Conservation (phyloP, 2,888 invertebrate species). For the Aspidiotus destructor region DNA sequence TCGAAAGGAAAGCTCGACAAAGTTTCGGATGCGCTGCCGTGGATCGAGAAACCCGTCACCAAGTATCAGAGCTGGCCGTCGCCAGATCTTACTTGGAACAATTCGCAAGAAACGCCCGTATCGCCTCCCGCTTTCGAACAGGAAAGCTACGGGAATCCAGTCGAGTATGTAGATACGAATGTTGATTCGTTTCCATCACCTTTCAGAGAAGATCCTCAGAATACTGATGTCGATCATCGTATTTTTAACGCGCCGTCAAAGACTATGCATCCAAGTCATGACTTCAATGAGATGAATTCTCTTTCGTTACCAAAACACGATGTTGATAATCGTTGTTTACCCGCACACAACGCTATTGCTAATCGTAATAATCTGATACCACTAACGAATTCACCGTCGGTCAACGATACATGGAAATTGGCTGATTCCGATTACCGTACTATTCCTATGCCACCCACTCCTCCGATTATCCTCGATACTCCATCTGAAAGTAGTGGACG, state of each 20-base stretch:
- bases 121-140: conserved; percentile 58
- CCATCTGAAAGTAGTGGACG: background rate
- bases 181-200: background rate
- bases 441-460: conserved; percentile 31
- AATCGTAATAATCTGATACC: conserved; percentile 70
- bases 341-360: conserved; percentile 6
- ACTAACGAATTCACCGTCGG: conserved; percentile 55
- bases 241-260: conserved; percentile 14
- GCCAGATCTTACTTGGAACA: conserved; percentile 29
- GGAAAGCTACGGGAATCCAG: conserved; percentile 47
- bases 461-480: conserved; percentile 22
- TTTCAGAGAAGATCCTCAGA: conserved; percentile 8
- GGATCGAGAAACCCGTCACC: conserved; percentile 21
- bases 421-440: conserved; percentile 34
- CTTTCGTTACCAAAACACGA: conserved; percentile 29
- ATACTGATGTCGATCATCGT: conserved; percentile 36
- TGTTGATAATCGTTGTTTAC: conserved; percentile 12
- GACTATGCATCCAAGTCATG: conserved; percentile 1
- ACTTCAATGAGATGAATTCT: conserved; percentile 5
- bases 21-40: conserved; percentile 8
- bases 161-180: conserved; percentile 55
- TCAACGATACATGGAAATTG: conserved; percentile 33
- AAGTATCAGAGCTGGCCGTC: conserved; percentile 30
- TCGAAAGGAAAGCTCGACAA: conserved; percentile 13
- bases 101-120: conserved; percentile 47